Evolutionary conservation across 1,140 invertebrate genomes (phyloP), one percentile per base, ranked within the genome.

Genomic region (Drosophila saltans): DNA sequence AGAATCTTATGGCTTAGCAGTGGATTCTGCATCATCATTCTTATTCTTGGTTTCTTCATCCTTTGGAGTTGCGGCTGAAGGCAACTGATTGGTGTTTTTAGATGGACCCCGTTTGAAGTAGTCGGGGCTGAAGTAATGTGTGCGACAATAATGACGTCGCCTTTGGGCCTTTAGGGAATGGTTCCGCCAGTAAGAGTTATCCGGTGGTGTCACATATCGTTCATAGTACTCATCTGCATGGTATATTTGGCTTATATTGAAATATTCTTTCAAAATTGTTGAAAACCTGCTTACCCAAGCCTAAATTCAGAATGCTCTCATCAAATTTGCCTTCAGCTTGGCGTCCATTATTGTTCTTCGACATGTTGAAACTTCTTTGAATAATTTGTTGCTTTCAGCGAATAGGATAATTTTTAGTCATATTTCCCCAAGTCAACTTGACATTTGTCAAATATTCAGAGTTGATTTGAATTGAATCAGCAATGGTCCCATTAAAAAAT

Each of bases 171-270:
- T 24, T 0, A 10, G 24, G 7, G 16, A 8, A 39, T 59, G 1
- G 3, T 10, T 11, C 9, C n/a, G 5, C 21, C 16, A 6, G 36
- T 36, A 36, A 36, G 3, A 3, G 6, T 5, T 36, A 36, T 36
- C 26, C 56, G 28, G 40, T 41, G 56, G 69, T 9, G 43, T 9
- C 41, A 71, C 56, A 39, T 58, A 36, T 1, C 26, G 9, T 10
- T 59, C 26, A 30, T 66, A 71, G 28, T 71, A 71, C 9, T 59
- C 56, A 52, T 71, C 69, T 71, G 11, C 2, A n/a, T 2, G 11
- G 1, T 11, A 43, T 1, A 9, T 1, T 4, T 52, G 8, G 7
- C 8, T 10, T 3, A 1, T 40, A 59, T 39, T 55, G 7, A 21
- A 39, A 58, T 39, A 7, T 36, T 36, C 4, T 16, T 16, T 11